Percentiles rank a stretch among this genome's conserved stretches.
Conservation (phyloP, 2,888 invertebrate species). For the Conus canariensis region DNA sequence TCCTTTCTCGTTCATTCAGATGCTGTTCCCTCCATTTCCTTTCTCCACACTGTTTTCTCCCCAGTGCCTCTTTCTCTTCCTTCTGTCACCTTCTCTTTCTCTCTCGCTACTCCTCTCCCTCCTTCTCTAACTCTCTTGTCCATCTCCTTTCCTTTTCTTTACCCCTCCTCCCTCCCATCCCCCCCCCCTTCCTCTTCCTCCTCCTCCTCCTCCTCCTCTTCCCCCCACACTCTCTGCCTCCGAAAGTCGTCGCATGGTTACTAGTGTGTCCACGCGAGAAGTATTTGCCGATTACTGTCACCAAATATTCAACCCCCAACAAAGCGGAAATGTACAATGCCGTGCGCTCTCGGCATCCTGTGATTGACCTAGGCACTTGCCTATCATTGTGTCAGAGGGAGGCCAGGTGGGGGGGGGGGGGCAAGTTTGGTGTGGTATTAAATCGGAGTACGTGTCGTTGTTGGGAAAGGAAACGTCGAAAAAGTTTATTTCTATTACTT, state of each 20-base stretch:
- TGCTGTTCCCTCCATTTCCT: no score
- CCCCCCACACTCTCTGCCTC: not conserved
- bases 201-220: not conserved
- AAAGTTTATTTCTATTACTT: no score
- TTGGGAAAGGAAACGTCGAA: not conserved
- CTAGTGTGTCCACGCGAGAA: conserved; percentile 37
- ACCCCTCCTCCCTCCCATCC: not conserved
- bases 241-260: not conserved
- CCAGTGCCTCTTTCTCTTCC: not conserved
- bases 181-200: not conserved
- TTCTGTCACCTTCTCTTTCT: not conserved
- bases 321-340: conserved; percentile 50
- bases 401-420: not conserved
- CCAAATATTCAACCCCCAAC: conserved; percentile 51
- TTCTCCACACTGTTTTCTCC: not conserved
- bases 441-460: no score
- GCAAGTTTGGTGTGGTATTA: not conserved
- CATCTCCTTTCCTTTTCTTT: not conserved
- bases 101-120: not conserved
- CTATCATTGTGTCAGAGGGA: not conserved
- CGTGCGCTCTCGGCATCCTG: conserved; percentile 44
- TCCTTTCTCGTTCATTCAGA: no score
- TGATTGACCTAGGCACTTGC: conserved; percentile 27
- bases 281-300: conserved; percentile 41
- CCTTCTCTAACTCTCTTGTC: not conserved